phyloP scores from a whole-genome alignment of 2,888 invertebrate species.

The Rhamnusium bicolor region DNA sequence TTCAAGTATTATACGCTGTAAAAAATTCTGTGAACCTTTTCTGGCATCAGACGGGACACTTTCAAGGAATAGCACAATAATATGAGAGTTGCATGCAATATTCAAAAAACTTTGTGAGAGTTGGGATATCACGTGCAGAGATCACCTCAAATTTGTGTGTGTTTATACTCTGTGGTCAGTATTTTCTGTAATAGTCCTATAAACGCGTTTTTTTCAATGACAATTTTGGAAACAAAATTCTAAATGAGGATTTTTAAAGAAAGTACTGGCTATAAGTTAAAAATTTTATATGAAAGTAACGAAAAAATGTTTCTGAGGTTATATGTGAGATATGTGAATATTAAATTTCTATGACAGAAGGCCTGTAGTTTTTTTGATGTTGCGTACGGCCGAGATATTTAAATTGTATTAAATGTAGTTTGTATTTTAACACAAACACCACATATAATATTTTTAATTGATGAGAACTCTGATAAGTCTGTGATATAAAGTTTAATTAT shows the following conservation, averaged over 20 bases:
- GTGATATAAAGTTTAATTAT: slow-evolving; percentile 68
- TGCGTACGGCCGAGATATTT: slow-evolving; percentile 20
- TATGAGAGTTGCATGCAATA: slow-evolving; percentile 8
- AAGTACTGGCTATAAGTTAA: too few relatives aligned
- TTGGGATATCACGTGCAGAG: neutral
- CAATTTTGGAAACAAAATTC: too few relatives aligned
- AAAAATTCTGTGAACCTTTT: slow-evolving; percentile 69
- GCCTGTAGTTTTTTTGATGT: slow-evolving; percentile 43
- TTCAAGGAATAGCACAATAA: slow-evolving; percentile 38
- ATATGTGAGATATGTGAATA: too few relatives aligned
- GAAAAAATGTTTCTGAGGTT: too few relatives aligned
- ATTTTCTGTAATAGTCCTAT: too few relatives aligned
- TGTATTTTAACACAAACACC: slow-evolving; percentile 59
- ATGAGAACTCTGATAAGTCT: slow-evolving; percentile 68
- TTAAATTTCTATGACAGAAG: neutral
- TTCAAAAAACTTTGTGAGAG: neutral
- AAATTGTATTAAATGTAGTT: slow-evolving; percentile 39
- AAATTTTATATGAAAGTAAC: too few relatives aligned
- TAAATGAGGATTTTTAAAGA: too few relatives aligned
- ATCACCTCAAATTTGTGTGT: neutral
- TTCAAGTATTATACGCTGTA: slow-evolving; percentile 69
- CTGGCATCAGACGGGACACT: slow-evolving; percentile 54
- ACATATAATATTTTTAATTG: slow-evolving; percentile 61
- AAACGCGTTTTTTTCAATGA: too few relatives aligned
- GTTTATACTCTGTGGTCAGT: too few relatives aligned